Conservation (phyloP, 2,113 vertebrate species). For the Azemiops feae region DNA sequence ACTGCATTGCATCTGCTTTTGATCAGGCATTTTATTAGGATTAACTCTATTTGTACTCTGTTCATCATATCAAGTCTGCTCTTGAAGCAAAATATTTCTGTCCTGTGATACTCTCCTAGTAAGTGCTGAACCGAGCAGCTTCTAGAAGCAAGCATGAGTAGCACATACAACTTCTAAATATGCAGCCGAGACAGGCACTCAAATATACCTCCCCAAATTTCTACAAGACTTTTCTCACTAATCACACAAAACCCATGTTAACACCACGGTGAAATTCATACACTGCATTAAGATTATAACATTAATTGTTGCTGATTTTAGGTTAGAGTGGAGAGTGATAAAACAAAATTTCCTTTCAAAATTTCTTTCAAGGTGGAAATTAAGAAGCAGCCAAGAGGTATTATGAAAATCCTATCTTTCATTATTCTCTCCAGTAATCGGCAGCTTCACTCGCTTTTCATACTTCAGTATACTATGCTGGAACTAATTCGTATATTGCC, state of each 20-base stretch:
- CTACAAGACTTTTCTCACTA: background rate
- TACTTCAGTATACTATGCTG: background rate
- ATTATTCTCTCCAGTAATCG: background rate
- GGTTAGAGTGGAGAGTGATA: background rate
- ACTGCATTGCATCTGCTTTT: background rate
- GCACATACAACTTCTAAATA: background rate
- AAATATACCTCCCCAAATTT: background rate
- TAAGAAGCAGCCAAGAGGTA: background rate
- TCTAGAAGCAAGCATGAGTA: background rate
- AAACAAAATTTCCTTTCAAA: background rate
- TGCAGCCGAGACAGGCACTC: background rate
- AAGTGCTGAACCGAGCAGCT: background rate
- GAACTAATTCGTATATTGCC: background rate
- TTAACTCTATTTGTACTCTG: conserved; percentile 14
- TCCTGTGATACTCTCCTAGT: background rate
- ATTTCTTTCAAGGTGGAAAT: background rate
- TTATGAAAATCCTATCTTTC: background rate
- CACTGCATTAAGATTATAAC: background rate
- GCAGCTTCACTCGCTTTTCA: background rate
- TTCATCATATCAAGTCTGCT: background rate
- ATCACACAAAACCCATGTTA: background rate
- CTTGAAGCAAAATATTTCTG: background rate
- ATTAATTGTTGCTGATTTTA: background rate
- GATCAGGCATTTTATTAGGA: background rate
- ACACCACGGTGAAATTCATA: background rate